phyloP scores from a whole-genome alignment of 2,888 invertebrate genomes.

The Leucophora obtusa region DNA sequence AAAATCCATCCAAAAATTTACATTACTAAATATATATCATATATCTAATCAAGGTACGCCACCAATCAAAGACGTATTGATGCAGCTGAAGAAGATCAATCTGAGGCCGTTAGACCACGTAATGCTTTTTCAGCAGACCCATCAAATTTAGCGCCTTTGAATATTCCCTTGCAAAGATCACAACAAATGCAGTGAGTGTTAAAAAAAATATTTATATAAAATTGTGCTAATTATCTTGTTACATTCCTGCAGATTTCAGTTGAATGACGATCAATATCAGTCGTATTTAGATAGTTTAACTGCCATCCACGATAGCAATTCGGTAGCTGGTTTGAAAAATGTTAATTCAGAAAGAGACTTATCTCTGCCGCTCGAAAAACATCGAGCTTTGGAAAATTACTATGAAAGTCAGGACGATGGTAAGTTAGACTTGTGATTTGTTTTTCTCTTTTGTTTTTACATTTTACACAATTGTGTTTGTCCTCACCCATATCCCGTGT shows the following conservation, averaged over 20 bases:
- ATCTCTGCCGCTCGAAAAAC: conserved; percentile 75
- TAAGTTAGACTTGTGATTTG: conserved; percentile 55
- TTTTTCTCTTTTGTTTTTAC: conserved; percentile 29
- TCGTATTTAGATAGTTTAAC: conserved; percentile 70
- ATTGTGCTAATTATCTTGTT: not conserved
- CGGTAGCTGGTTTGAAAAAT: conserved; percentile 71
- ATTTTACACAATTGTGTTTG: conserved; percentile 8
- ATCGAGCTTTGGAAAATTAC: conserved; percentile 73
- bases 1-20: conserved; percentile 51
- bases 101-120: conserved; percentile 52
- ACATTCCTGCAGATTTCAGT: conserved; percentile 55
- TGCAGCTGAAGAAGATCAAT: conserved; percentile 43
- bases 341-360: conserved; percentile 75
- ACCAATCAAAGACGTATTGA: conserved; percentile 67
- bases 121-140: conserved; percentile 51
- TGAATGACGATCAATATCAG: conserved; percentile 70
- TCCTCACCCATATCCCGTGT: not conserved
- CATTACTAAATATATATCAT: not conserved
- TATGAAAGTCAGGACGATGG: conserved; percentile 78
- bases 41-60: conserved; percentile 68
- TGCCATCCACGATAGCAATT: conserved; percentile 67
- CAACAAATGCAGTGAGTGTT: conserved; percentile 62
- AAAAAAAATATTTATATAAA: not conserved
- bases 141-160: conserved; percentile 7
- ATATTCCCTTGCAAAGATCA: conserved; percentile 45